These are phyloP conservation scores for Clistopyga incitator DNA, from an alignment of 2,888 invertebrate species.

Conservation along the genomic window DNA sequence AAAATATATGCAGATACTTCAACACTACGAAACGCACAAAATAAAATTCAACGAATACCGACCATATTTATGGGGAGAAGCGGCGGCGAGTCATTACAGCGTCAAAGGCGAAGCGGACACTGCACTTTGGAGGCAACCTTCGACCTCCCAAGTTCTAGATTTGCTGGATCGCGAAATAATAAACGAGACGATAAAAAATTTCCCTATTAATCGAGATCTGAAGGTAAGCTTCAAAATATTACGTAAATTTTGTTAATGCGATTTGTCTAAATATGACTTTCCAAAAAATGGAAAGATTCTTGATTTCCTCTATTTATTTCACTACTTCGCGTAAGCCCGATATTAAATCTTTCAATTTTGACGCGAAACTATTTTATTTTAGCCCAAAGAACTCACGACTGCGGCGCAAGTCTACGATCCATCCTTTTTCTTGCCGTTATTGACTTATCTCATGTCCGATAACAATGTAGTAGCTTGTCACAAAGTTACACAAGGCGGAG, in stretches of 20 bases:
- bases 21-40: slow-evolving; percentile 89
- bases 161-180: slow-evolving; percentile 89
- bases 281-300: too few relatives aligned
- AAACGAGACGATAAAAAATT: slow-evolving; percentile 89
- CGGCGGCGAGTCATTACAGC: slow-evolving; percentile 92
- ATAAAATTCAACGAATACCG: slow-evolving; percentile 88
- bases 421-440: slow-evolving; percentile 91
- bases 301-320: too few relatives aligned
- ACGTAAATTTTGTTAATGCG: neutral
- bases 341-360: too few relatives aligned
- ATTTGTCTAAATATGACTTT: too few relatives aligned
- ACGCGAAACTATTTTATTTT: slow-evolving; percentile 51
- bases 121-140: slow-evolving; percentile 90
- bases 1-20: slow-evolving; percentile 85
- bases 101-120: slow-evolving; percentile 86
- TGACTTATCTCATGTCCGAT: slow-evolving; percentile 90
- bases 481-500: slow-evolving; percentile 89
- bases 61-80: slow-evolving; percentile 94
- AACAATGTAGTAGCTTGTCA: slow-evolving; percentile 91
- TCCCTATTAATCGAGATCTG: slow-evolving; percentile 88
- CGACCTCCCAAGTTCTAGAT: slow-evolving; percentile 90
- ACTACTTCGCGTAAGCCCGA: too few relatives aligned
- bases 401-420: slow-evolving; percentile 90
- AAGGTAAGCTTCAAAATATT: slow-evolving; percentile 78
- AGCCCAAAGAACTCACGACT: slow-evolving; percentile 67